These are phyloP conservation scores for Cochlearius cochlearius DNA, from an alignment of 2,113 vertebrate genomes.

Conservation along the genomic window DNA sequence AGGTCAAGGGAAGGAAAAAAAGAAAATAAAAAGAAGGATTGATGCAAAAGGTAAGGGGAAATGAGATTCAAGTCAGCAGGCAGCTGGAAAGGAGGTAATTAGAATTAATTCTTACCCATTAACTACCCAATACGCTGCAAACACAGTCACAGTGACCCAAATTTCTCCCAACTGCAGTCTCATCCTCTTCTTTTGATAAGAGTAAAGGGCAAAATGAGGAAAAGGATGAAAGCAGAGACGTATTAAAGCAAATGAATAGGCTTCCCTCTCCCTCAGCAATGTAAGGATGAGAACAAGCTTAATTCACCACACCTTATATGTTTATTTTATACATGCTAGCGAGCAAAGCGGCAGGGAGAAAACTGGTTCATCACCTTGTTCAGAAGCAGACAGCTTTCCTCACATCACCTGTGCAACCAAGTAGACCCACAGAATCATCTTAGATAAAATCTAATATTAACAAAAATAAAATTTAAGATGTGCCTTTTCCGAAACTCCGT, in stretches of 20 bases:
- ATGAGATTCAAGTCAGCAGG: not conserved
- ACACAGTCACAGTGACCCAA: not conserved
- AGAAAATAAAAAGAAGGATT: not conserved
- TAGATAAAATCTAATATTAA: not conserved
- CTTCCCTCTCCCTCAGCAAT: not conserved
- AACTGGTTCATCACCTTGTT: not conserved
- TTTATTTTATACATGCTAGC: not conserved
- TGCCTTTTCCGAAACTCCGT: not conserved
- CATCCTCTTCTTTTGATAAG: not conserved
- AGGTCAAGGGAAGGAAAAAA: not conserved
- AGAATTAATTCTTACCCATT: not conserved
- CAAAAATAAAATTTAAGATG: not conserved
- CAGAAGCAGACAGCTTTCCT: not conserved
- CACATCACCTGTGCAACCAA: not conserved
- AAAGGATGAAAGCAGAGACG: not conserved
- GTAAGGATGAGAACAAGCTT: not conserved
- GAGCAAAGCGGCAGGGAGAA: not conserved
- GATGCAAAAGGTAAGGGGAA: not conserved
- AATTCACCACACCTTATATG: not conserved
- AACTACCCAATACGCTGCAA: not conserved
- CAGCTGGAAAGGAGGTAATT: constrained; percentile 1
- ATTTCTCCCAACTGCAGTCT: not conserved
- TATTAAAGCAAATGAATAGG: not conserved
- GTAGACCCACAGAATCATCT: not conserved
- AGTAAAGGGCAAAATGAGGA: not conserved